Evolutionary conservation across 2,113 vertebrate genomes (phyloP).

Genomic region (Semicossyphus pulcher): DNA sequence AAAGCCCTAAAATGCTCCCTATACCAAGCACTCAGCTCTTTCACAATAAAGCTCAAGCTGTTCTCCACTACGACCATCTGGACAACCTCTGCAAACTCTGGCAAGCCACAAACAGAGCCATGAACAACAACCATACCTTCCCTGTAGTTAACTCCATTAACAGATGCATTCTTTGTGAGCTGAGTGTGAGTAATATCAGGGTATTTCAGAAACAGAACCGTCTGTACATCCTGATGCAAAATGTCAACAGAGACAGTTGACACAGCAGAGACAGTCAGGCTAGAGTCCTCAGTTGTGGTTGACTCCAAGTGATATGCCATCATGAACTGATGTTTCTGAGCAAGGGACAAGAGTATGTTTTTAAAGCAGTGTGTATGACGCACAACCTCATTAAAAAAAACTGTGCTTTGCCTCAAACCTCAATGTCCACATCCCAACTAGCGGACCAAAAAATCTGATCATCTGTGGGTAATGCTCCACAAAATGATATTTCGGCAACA

Average conservation of each 20-base stretch:
- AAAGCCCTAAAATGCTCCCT: constrained; percentile 35
- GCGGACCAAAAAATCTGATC: constrained; percentile 2
- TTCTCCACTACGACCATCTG: neutral
- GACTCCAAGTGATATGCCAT: too few relatives aligned
- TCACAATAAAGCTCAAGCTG: constrained; percentile 10
- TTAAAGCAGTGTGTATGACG: too few relatives aligned
- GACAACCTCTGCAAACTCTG: constrained; percentile 22
- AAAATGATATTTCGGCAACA: neutral
- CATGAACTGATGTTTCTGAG: too few relatives aligned
- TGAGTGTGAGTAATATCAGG: too few relatives aligned
- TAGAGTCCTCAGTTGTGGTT: too few relatives aligned
- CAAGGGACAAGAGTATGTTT: too few relatives aligned
- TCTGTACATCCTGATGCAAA: too few relatives aligned
- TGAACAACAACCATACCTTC: neutral
- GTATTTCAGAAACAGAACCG: neutral
- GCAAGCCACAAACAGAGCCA: constrained; percentile 17
- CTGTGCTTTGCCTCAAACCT: too few relatives aligned
- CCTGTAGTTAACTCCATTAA: constrained; percentile 7
- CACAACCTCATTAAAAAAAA: too few relatives aligned
- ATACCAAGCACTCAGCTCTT: constrained; percentile 3
- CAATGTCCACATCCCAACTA: too few relatives aligned
- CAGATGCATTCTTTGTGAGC: constrained; percentile 10
- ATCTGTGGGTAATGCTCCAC: constrained; percentile 14
- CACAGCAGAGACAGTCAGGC: too few relatives aligned
- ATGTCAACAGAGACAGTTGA: too few relatives aligned